Conservation (phyloP, 1,140 invertebrate genomes). For the Coenobita brevimanus region DNA sequence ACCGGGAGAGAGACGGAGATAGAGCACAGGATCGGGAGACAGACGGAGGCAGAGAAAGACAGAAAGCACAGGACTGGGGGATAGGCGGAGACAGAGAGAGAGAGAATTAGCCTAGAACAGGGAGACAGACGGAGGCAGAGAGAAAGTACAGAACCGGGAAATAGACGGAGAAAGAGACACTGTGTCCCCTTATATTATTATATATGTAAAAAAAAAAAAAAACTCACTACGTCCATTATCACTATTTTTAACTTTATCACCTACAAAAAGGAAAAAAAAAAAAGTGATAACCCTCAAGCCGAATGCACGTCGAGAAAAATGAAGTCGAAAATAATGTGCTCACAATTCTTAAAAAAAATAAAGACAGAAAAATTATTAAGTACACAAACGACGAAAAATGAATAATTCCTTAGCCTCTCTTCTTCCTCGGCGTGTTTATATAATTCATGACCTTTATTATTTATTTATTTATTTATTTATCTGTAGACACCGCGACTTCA, state of each 20-base stretch:
- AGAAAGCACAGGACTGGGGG: neutral
- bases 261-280: neutral
- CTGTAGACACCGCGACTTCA: neutral
- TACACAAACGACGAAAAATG: neutral
- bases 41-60: neutral
- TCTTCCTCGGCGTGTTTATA: constrained; percentile 14
- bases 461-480: neutral
- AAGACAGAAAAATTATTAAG: neutral
- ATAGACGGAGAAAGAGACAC: constrained; percentile 13
- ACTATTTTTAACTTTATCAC: constrained; percentile 12
- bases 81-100: neutral
- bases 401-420: too few species aligned
- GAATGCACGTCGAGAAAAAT: neutral
- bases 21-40: neutral
- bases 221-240: neutral
- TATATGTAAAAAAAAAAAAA: neutral
- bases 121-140: neutral
- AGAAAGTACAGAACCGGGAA: neutral
- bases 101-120: neutral
- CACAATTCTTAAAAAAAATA: constrained; percentile 2
- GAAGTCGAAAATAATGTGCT: neutral
- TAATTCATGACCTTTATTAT: neutral
- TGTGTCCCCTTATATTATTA: neutral
- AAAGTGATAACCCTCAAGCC: constrained; percentile 35
- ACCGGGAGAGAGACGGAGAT: neutral